phyloP scores from a whole-genome alignment of 1,140 invertebrate species.

The Drosophila ficusphila region DNA sequence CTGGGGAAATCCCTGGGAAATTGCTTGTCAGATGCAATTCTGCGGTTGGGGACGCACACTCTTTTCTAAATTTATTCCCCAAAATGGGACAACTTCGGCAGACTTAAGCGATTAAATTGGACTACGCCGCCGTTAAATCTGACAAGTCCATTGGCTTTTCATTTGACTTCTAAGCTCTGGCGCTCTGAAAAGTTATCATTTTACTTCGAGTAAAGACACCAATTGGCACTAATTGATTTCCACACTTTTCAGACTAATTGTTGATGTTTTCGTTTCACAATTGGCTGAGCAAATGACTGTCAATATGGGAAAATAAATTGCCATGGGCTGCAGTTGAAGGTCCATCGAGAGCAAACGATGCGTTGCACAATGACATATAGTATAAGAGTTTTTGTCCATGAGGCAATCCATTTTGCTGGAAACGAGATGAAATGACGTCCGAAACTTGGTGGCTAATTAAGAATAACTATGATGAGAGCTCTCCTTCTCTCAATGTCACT shows the following conservation, averaged over 20 bases:
- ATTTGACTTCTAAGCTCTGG: constrained; percentile 51
- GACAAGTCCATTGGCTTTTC: constrained; percentile 60
- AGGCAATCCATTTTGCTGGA: neutral
- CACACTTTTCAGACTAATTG: constrained; percentile 50
- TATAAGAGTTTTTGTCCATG: constrained; percentile 13
- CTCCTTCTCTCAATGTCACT: constrained; percentile 7
- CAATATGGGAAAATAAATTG: constrained; percentile 50
- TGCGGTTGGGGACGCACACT: neutral
- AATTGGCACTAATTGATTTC: constrained; percentile 77
- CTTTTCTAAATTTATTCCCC: constrained; percentile 2
- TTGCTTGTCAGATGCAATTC: constrained; percentile 36
- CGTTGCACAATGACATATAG: constrained; percentile 18
- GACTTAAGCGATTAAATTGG: constrained; percentile 32
- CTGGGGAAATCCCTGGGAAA: constrained; percentile 13
- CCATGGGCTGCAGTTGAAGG: constrained; percentile 1
- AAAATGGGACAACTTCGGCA: neutral
- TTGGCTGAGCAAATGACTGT: constrained; percentile 23
- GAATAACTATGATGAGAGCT: neutral
- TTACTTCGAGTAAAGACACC: constrained; percentile 32
- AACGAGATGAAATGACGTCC: neutral
- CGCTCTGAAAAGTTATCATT: constrained; percentile 25
- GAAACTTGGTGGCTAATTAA: constrained; percentile 23
- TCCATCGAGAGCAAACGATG: constrained; percentile 13
- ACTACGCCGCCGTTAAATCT: constrained; percentile 4
- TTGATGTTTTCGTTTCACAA: constrained; percentile 26